phyloP scores from a whole-genome alignment of 2,113 vertebrate species.

The Bufo gargarizans region DNA sequence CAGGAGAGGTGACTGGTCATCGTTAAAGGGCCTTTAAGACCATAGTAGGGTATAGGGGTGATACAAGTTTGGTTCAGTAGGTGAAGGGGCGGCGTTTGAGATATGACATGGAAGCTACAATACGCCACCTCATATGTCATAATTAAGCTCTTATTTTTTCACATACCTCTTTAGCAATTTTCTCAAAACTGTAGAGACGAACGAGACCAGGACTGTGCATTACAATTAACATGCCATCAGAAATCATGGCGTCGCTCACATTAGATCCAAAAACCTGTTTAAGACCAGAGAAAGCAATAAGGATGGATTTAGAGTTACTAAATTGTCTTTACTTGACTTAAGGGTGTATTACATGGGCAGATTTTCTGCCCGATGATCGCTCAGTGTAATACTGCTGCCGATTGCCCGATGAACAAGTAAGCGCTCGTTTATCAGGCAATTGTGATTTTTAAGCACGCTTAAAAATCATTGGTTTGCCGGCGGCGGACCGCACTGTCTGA shows the following conservation, averaged over 20 bases:
- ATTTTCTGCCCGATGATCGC: too few species aligned
- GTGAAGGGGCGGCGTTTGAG: not conserved
- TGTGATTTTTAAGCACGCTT: too few species aligned
- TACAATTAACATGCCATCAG: slow-evolving; percentile 89
- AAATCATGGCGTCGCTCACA: slow-evolving; percentile 85
- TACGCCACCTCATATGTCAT: not conserved
- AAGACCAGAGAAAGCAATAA: not conserved
- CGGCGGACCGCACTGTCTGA: too few species aligned
- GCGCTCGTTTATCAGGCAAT: too few species aligned
- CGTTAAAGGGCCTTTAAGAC: too few species aligned
- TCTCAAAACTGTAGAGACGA: slow-evolving; percentile 90
- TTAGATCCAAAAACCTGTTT: slow-evolving; percentile 87
- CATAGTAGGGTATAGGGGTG: not conserved
- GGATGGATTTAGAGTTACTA: not conserved
- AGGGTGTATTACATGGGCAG: too few species aligned
- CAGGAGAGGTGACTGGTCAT: too few species aligned
- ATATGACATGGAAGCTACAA: not conserved
- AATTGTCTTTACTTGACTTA: not conserved
- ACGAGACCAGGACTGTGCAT: slow-evolving; percentile 87
- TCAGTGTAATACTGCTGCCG: too few species aligned
- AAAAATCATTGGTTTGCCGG: too few species aligned
- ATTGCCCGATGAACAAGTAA: too few species aligned
- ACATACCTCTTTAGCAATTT: slow-evolving; percentile 84
- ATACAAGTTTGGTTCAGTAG: not conserved
- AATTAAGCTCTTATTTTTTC: not conserved